Base-by-base conservation (phyloP, 1,140 invertebrate species). In the Saccostrea glomerata region DNA sequence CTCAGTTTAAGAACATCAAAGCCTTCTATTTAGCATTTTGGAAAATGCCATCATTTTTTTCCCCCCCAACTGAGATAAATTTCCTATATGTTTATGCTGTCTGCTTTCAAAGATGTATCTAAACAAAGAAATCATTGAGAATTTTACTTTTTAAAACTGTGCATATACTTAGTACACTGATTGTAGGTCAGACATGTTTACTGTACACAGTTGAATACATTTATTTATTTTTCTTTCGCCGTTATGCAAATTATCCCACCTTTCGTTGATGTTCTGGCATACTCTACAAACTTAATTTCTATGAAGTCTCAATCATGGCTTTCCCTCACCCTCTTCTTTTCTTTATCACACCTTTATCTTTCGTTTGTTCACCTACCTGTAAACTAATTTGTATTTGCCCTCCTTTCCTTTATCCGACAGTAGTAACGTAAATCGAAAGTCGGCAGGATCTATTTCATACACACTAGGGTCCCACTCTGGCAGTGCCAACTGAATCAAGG, bases 381-480 rank as follows among this genome's bases (percentile, higher is more conserved):
- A 98, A 82, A 98, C 97, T 77, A 97, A 96, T 95, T 97, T 97
- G 94, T 97, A 98, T 92, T 97, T 97, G 90, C 96, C 96, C 89
- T 97, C 97, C 92, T 97, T 96, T 30, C 96, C 97, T 91, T 97
- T 97, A 92, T 98, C 97, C 91, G 96, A 97, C 89, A 97, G 96
- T 85, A 97, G 95, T 23, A 97, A 96, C 94, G 98, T 97, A 95
- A 98, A 98, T 55, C 96, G 96, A 87, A 98, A 95, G 87, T 97
- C 97, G 30, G 94, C 94, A 86, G 96, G 95, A 73, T 96, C 94
- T 70, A 96, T 92, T 12, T 94, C 93, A 89, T 94, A 92, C 66
- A 95, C 93, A 87, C 93, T 94, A 70, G 93, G 93, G 23, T 96
- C 96, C 63, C 96, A 94, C 54, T 95, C 94, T 3, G 97, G 97